phyloP scores from a whole-genome alignment of 2,113 vertebrate species.

The Grallaria varia region DNA sequence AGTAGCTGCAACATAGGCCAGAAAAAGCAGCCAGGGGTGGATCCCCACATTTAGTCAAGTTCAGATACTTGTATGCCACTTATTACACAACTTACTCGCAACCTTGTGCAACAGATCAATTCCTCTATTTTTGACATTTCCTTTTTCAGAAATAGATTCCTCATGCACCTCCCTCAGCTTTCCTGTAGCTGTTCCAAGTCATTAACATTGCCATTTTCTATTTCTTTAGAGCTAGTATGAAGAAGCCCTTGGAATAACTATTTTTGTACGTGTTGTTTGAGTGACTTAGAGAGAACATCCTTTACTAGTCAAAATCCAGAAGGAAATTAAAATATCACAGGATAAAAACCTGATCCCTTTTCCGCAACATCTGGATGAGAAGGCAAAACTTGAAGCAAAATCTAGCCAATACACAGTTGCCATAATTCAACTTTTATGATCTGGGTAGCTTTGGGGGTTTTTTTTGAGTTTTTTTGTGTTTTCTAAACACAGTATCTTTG shows the following conservation, averaged over 20 bases:
- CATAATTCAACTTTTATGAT: neutral
- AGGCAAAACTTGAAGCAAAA: neutral
- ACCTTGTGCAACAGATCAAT: constrained; percentile 20
- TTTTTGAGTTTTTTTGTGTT: neutral
- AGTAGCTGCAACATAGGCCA: neutral
- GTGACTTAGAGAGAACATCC: neutral
- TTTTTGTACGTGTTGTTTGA: constrained; percentile 16
- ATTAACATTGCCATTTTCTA: neutral
- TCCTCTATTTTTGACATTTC: constrained; percentile 53
- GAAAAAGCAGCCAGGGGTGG: neutral
- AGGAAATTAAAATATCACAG: neutral
- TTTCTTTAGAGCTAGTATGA: neutral
- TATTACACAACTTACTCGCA: neutral
- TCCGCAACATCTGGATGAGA: neutral
- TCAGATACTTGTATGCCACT: neutral
- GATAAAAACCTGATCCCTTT: neutral
- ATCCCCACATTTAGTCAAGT: neutral
- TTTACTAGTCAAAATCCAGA: neutral
- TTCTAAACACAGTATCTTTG: neutral
- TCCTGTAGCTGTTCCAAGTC: constrained; percentile 31
- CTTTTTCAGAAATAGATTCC: constrained; percentile 37
- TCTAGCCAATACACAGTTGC: neutral
- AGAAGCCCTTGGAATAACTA: neutral
- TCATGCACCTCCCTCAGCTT: constrained; percentile 3
- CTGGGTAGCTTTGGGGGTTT: neutral